phyloP scores from a whole-genome alignment of 2,888 invertebrate species.

The Drosophila differens region DNA sequence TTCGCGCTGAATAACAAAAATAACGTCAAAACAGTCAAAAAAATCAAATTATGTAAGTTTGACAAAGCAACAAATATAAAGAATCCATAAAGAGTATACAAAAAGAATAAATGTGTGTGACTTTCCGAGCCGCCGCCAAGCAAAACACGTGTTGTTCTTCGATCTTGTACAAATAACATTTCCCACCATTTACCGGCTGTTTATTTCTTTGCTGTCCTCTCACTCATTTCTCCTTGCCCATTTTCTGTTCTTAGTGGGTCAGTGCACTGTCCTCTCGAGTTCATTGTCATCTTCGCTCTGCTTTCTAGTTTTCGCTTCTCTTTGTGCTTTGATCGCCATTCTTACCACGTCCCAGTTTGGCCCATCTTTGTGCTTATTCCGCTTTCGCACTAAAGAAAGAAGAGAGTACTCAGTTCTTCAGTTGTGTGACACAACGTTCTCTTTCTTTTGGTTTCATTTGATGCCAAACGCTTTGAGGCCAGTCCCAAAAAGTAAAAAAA shows the following conservation, averaged over 20 bases:
- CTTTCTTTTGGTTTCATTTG: constrained; percentile 21
- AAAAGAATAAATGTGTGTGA: constrained; percentile 21
- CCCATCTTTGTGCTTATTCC: constrained; percentile 31
- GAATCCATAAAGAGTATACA: constrained; percentile 2
- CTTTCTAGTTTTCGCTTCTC: constrained; percentile 38
- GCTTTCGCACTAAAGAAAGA: constrained; percentile 36
- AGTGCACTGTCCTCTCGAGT: constrained; percentile 68
- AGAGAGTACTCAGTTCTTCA: constrained; percentile 29
- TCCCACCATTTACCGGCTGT: constrained; percentile 42
- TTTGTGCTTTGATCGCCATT: constrained; percentile 52
- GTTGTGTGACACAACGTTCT: constrained; percentile 35
- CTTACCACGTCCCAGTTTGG: constrained; percentile 19
- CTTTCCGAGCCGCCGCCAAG: background rate
- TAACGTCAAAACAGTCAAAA: constrained; percentile 2
- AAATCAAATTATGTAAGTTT: constrained; percentile 63
- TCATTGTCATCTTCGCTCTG: constrained; percentile 67
- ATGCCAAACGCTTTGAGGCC: constrained; percentile 12
- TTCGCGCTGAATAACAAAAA: constrained; percentile 34
- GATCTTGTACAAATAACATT: constrained; percentile 23
- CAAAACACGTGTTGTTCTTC: constrained; percentile 49
- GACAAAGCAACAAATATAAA: background rate
- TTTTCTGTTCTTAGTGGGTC: constrained; percentile 55
- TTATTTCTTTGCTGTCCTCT: background rate
- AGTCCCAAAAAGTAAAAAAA: background rate
- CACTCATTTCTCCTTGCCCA: constrained; percentile 1